Percentiles rank a stretch among this genome's conserved stretches.
Evolutionary conservation across 2,888 invertebrate genomes (phyloP).

Genomic region (Tenthredo notha): DNA sequence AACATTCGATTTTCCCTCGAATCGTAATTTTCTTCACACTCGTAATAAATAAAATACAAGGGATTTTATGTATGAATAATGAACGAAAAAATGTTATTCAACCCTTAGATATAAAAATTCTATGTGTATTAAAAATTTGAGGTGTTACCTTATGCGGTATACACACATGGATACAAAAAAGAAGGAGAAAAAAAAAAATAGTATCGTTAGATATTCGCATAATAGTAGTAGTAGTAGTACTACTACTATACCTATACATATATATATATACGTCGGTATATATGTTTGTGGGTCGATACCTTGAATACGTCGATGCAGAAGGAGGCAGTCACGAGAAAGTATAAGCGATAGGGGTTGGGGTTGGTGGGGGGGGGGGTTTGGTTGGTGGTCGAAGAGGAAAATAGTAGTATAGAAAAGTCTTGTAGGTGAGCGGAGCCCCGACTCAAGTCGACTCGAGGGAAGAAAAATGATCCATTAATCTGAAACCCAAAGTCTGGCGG

Average conservation of each 20-base stretch:
- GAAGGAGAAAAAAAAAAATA: background rate
- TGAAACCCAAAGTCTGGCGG: constrained; percentile 89
- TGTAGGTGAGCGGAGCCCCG: constrained; percentile 72
- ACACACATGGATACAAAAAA: too few relatives aligned
- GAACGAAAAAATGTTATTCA: too few relatives aligned
- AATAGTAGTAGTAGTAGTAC: background rate
- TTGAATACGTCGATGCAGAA: constrained; percentile 49
- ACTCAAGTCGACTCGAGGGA: constrained; percentile 77
- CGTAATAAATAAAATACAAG: too few relatives aligned
- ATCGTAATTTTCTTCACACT: too few relatives aligned
- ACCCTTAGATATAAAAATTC: too few relatives aligned
- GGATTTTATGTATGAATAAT: too few relatives aligned
- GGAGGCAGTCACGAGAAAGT: constrained; percentile 38
- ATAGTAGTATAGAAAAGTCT: constrained; percentile 60
- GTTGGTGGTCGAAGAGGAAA: constrained; percentile 67
- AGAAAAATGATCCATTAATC: constrained; percentile 92
- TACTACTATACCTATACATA: background rate
- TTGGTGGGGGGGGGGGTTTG: constrained; percentile 61
- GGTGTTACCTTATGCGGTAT: too few relatives aligned
- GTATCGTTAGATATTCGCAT: background rate
- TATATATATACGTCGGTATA: background rate
- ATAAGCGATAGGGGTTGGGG: constrained; percentile 30
- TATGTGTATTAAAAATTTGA: too few relatives aligned
- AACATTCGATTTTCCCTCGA: too few relatives aligned
- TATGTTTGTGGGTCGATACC: constrained; percentile 20